Conservation (phyloP, 2,888 invertebrate genomes). For the Polydrusus tereticollis region DNA sequence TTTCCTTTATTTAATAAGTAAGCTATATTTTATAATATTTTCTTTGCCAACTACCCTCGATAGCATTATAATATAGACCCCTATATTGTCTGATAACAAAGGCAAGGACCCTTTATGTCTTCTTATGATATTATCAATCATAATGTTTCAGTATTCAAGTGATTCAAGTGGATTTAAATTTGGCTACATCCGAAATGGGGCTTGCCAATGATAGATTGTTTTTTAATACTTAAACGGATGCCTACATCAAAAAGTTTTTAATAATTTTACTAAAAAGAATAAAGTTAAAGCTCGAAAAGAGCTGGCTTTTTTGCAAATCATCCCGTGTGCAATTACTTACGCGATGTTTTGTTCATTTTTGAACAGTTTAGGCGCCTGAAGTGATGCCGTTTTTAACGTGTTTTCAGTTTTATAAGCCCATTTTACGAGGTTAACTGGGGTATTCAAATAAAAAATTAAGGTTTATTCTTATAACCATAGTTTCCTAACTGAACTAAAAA, state of each 20-base stretch:
- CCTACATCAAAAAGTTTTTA: background rate
- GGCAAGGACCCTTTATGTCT: conserved; percentile 35
- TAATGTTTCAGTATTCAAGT: conserved; percentile 45
- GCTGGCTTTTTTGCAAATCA: background rate
- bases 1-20: no score
- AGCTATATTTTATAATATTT: no score
- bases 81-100: conserved; percentile 35
- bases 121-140: conserved; percentile 48
- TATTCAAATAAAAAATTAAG: no score
- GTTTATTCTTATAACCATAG: no score
- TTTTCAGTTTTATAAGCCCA: no score
- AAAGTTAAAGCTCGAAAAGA: background rate
- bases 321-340: background rate
- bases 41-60: conserved; percentile 15
- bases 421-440: no score
- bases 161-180: conserved; percentile 46
- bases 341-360: no score
- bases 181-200: conserved; percentile 47
- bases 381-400: no score
- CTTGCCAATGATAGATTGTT: conserved; percentile 45
- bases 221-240: conserved; percentile 40
- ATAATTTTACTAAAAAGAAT: background rate
- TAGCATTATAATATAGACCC: conserved; percentile 20
- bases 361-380: no score
- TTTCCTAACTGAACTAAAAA: no score